Base-by-base conservation (phyloP, 2,113 vertebrate species). In the Gobius niger region DNA sequence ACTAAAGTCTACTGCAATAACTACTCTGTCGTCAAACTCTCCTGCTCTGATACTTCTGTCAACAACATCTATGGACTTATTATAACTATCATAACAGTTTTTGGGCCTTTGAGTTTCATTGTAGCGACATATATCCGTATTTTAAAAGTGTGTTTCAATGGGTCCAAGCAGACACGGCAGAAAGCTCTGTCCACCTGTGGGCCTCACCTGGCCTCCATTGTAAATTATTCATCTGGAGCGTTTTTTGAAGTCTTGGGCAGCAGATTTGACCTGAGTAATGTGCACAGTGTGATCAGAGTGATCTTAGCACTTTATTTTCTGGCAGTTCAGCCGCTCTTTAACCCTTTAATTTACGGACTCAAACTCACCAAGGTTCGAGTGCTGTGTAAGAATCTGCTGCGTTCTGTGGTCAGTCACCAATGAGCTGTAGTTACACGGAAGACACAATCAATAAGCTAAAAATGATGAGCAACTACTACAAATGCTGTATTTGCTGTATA, bases 351-450 rank as follows among this genome's bases (percentile, higher is more conserved):
- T 34, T 89, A 87, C 12, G 87, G 89, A 0, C 67, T 90, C 18
- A 82, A 81, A 0, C 14, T 87, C 56, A 41, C 82, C 9, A 82
- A 80, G 24, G 81, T 91, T 13, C 65, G 73, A 7, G 14, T 0
- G 0, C 15, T 44, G 40, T 72, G 75, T 47, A 76, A 67, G 76
- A 81, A 73, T 9, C 15, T 60, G 41, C 40, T 60, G 6, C 24
- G 4, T 40, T 57, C 24, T 14, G 24, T 12, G 34, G 24, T 57
- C 19, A 57, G 24, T 3, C 5, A 3, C 24, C 24, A 34, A 4
- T 46, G 44, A 9, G 5, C 44, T 46, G 1, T 11, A 46, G 11
- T 46, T 9, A 46, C 2, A 46, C 1, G 44, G 11, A 46, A 46
- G 11, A 2, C 44, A 46, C 24, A 34, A 34, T 34, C 1, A 34